A percentile compares a stretch with the other conserved stretches of the same genome.
Evolutionary conservation across 2,888 invertebrate genomes (phyloP).

Genomic region (Atherix ibis): DNA sequence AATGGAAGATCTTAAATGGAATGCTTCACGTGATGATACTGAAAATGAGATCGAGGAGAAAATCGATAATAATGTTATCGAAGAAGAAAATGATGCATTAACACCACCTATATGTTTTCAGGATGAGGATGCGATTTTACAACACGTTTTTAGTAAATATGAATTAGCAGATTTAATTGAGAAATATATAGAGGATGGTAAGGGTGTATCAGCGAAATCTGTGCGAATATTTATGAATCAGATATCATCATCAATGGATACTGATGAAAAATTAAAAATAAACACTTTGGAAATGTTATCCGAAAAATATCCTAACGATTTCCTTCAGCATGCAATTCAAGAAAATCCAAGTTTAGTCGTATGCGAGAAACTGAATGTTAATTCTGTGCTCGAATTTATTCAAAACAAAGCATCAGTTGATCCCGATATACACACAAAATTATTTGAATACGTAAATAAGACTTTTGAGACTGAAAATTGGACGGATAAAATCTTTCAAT

Average conservation of each 20-base stretch:
- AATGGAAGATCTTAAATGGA: constrained; percentile 20
- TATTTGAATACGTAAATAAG: constrained; percentile 15
- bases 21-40: no score
- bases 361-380: constrained; percentile 29
- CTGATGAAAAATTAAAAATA: constrained; percentile 21
- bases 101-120: constrained; percentile 11
- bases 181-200: constrained; percentile 19
- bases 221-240: constrained; percentile 19
- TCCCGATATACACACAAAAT: constrained; percentile 19
- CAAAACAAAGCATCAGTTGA: constrained; percentile 28
- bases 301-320: constrained; percentile 30
- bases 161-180: constrained; percentile 21
- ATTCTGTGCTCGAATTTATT: constrained; percentile 26
- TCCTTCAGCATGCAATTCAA: constrained; percentile 29
- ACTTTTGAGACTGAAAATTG: constrained; percentile 3
- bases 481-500: neutral
- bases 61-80: constrained; percentile 10
- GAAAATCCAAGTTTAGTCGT: constrained; percentile 30
- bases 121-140: constrained; percentile 16
- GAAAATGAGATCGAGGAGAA: constrained; percentile 1
- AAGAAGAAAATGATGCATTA: constrained; percentile 11
- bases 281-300: constrained; percentile 27
- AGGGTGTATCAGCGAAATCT: constrained; percentile 14
- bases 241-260: constrained; percentile 23
- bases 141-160: constrained; percentile 19